A percentile compares a stretch with the other conserved stretches of the same genome.
Conservation (phyloP, 2,113 vertebrate species). For the Struthidea cinerea region DNA sequence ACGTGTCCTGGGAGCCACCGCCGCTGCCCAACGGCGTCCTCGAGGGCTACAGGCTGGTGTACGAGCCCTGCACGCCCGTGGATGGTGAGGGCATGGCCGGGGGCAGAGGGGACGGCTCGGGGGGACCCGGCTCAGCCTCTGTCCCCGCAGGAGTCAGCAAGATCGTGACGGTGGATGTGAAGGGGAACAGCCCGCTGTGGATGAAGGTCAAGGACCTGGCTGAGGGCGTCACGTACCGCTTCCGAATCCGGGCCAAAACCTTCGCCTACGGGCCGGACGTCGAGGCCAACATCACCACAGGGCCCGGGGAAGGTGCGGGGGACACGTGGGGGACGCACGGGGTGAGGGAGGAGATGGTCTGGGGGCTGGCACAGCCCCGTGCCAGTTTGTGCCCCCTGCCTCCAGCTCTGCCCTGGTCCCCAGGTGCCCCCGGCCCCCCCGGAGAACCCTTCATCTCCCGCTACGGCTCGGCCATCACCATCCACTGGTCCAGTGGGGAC, state of each 20-base stretch:
- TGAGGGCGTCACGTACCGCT: conserved; percentile 88
- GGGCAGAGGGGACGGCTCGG: neutral
- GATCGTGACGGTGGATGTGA: conserved; percentile 95
- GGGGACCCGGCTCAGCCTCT: neutral
- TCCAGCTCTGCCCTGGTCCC: neutral
- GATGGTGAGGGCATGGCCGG: conserved; percentile 75
- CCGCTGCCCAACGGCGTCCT: conserved; percentile 89
- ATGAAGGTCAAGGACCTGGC: conserved; percentile 93
- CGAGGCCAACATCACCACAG: conserved; percentile 94
- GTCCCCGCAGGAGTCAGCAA: conserved; percentile 88
- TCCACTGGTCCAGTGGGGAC: conserved; percentile 95
- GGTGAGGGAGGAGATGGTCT: fast-evolving
- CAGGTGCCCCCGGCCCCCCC: conserved; percentile 91
- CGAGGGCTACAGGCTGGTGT: conserved; percentile 90
- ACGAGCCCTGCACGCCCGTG: conserved; percentile 89
- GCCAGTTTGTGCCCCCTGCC: fast-evolving
- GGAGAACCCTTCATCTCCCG: conserved; percentile 92
- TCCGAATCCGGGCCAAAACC: conserved; percentile 90
- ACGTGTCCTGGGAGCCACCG: conserved; percentile 93
- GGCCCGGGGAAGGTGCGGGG: conserved; percentile 89
- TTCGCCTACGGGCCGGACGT: conserved; percentile 92
- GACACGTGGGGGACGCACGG: fast-evolving
- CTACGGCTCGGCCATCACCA: conserved; percentile 88
- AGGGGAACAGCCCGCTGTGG: conserved; percentile 88
- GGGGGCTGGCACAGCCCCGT: neutral